Percentiles rank a stretch among this genome's conserved stretches.
These are phyloP conservation scores for Clupea harengus DNA, from an alignment of 2,113 vertebrate species.

Conservation along the genomic window DNA sequence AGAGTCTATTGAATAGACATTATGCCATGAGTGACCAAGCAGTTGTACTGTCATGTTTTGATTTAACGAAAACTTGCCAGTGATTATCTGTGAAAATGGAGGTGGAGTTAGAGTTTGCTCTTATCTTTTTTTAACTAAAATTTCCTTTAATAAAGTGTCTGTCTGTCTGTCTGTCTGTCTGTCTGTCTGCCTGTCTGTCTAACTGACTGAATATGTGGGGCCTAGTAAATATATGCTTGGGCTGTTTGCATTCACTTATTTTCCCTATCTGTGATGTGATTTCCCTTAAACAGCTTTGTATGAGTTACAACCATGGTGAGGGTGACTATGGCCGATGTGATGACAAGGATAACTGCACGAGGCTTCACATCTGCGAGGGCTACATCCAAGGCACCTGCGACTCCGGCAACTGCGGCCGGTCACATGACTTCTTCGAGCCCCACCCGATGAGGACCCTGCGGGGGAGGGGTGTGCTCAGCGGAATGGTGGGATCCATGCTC, in stretches of 20 bases:
- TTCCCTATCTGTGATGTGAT: background rate
- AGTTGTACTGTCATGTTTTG: no score
- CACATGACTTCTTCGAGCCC: slow-evolving; percentile 46
- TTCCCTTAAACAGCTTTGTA: slow-evolving; percentile 40
- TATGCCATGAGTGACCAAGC: no score
- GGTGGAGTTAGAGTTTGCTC: no score
- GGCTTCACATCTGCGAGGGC: slow-evolving; percentile 50
- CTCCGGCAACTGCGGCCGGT: slow-evolving; percentile 19
- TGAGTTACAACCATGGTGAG: slow-evolving; percentile 42
- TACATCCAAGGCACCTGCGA: slow-evolving; percentile 43
- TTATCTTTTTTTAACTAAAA: no score
- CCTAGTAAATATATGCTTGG: background rate
- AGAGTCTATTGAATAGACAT: no score
- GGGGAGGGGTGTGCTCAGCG: slow-evolving; percentile 24
- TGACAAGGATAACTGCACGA: slow-evolving; percentile 35
- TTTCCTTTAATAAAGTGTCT: no score
- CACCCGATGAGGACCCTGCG: slow-evolving; percentile 22
- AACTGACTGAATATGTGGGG: background rate
- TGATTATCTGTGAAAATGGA: no score
- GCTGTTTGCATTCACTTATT: background rate
- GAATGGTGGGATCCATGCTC: slow-evolving; percentile 33
- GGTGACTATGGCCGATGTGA: slow-evolving; percentile 42
- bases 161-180: no score
- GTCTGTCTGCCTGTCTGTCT: background rate
- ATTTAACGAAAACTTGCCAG: no score